Percentiles rank a stretch among this genome's conserved stretches.
Conservation (phyloP, 2,888 invertebrate genomes). For the Cataglyphis cursor region DNA sequence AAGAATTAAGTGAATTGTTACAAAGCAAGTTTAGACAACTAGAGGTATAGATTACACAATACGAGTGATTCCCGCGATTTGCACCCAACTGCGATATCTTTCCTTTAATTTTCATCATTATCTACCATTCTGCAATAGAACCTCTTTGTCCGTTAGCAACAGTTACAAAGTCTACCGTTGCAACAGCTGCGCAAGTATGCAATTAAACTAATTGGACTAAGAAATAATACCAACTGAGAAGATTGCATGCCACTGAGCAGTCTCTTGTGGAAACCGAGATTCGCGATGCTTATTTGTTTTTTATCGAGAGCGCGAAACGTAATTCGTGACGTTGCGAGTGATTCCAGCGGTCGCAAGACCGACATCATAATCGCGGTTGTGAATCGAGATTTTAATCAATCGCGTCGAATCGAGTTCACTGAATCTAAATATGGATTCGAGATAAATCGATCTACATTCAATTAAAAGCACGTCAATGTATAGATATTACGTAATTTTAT, state of each 20-base stretch:
- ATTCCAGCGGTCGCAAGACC: conserved; percentile 16
- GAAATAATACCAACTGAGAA: conserved; percentile 62
- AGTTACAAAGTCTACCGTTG: conserved; percentile 62
- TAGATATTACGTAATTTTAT: conserved; percentile 7
- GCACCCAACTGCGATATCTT: conserved; percentile 52
- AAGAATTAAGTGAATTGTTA: conserved; percentile 7
- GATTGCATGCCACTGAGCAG: conserved; percentile 57
- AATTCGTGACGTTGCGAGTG: conserved; percentile 10
- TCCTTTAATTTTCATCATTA: conserved; percentile 58
- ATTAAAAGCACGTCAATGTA: not conserved
- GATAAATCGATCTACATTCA: not conserved
- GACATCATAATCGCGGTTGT: not conserved
- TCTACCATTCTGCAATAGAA: conserved; percentile 56
- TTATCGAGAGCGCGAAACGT: conserved; percentile 41
- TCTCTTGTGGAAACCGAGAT: conserved; percentile 53
- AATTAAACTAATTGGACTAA: conserved; percentile 64
- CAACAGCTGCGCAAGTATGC: conserved; percentile 59
- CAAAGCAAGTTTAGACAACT: conserved; percentile 21
- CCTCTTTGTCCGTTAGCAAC: conserved; percentile 52
- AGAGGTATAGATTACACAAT: conserved; percentile 36
- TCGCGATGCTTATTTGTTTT: conserved; percentile 53
- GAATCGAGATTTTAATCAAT: conserved; percentile 13
- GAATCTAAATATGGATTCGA: conserved; percentile 1
- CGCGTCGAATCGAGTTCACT: conserved; percentile 2
- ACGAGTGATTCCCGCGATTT: conserved; percentile 41